Base-by-base conservation (phyloP, 2,113 vertebrate species). In the Suricata suricatta region DNA sequence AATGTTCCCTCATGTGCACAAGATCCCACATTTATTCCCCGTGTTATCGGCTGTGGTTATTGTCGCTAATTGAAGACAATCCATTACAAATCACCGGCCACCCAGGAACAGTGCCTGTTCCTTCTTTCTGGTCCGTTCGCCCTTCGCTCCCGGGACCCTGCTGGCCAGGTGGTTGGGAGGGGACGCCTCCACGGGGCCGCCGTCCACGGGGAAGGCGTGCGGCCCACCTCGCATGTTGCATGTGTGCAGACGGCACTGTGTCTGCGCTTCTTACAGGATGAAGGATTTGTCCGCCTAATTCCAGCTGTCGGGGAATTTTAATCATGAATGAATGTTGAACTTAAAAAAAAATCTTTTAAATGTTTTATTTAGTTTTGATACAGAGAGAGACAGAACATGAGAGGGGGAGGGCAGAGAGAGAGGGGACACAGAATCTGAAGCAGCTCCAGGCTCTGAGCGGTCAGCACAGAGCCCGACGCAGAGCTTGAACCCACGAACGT, bases 71-170 rank as follows among this genome's bases (percentile, higher is more conserved):
- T 44, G 27, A 25, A 29, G 25, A 44, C 38, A 4, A 6, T 74
- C 71, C 44, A 25, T 76, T 76, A 29, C 38, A 35, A 38, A 29
- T 44, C 25, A 15, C 27, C 38, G 15, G 25, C 38, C 23, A 2
- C 6, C 6, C 12, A 23, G 23, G 15, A 27, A 8, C 2, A 4
- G 16, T 8, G 25, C 38, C 3, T 1, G 0, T 29, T 16, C 7
- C 38, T 44, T 29, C 38, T 7, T 76, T 29, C 38, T 14, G 41
- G 25, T 76, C 72, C 29, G 1, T 29, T 44, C 72, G 44, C 38
- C 7, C 72, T n/a, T n/a, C 6, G 25, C 72, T 44, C 23, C 13
- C 69, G 2, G 35, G 35, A 29, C 38, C 25, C 25, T 29, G 72
- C 41, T 1, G 25, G 3, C 72, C 38, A 29, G 23, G 27, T 1